Percentiles rank a stretch among this genome's conserved stretches.
Conservation (phyloP, 1,140 invertebrate genomes). For the Calosoma granatense region DNA sequence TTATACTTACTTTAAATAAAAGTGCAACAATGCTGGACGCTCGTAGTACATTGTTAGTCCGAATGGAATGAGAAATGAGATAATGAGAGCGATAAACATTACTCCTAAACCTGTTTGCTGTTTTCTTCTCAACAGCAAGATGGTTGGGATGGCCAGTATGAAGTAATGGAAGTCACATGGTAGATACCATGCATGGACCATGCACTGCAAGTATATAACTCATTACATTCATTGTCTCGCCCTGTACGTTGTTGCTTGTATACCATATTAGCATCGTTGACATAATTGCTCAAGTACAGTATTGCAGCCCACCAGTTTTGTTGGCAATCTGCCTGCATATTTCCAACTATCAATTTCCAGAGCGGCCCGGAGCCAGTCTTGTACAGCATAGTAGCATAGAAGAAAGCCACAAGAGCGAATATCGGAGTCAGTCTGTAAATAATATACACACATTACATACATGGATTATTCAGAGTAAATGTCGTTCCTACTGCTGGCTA, state of each 20-base stretch:
- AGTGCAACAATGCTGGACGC: conserved; percentile 38
- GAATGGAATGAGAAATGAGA: conserved; percentile 35
- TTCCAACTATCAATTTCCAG: conserved; percentile 26
- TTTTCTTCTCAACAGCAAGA: conserved; percentile 38
- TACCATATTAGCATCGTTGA: conserved; percentile 34
- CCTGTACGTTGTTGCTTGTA: not conserved
- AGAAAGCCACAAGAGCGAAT: conserved; percentile 23
- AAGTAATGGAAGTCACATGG: conserved; percentile 70
- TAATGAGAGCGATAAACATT: conserved; percentile 25
- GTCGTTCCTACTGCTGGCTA: too few relatives aligned
- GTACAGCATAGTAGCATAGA: conserved; percentile 22
- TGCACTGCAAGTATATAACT: conserved; percentile 44
- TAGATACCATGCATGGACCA: conserved; percentile 64
- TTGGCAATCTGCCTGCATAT: conserved; percentile 27
- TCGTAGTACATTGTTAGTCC: conserved; percentile 36
- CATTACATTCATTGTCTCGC: not conserved
- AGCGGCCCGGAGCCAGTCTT: conserved; percentile 20
- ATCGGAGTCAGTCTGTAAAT: conserved; percentile 24
- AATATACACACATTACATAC: too few relatives aligned
- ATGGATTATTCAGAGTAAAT: too few relatives aligned
- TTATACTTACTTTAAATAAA: conserved; percentile 34
- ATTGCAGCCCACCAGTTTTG: conserved; percentile 41
- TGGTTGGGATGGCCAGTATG: conserved; percentile 47
- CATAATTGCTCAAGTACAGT: conserved; percentile 48
- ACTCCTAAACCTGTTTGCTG: conserved; percentile 23